Evolutionary conservation across 2,888 invertebrate species (phyloP).

Genomic region (Entomobrya proxima): DNA sequence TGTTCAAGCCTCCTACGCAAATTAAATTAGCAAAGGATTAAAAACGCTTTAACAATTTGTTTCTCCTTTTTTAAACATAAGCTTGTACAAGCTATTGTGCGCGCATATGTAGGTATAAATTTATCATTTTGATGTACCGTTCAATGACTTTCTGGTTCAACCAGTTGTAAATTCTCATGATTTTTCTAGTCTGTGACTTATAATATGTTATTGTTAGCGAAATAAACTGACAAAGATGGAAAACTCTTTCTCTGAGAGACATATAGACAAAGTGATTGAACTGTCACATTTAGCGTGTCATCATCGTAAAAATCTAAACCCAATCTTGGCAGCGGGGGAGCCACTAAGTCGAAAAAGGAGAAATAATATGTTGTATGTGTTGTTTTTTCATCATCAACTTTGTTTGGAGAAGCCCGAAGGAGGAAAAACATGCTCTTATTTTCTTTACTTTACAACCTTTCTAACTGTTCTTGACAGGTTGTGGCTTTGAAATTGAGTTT

Average conservation of each 20-base stretch:
- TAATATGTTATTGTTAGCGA: neutral
- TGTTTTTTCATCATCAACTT: neutral
- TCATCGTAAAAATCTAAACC: constrained; percentile 46
- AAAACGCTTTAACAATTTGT: neutral
- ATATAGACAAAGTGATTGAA: constrained; percentile 53
- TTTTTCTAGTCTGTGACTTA: too few species aligned
- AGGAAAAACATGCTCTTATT: neutral
- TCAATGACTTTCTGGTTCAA: constrained; percentile 23
- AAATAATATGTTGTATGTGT: constrained; percentile 20
- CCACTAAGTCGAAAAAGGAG: constrained; percentile 46
- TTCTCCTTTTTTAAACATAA: too few species aligned
- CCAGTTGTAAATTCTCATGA: neutral
- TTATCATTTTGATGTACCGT: constrained; percentile 19
- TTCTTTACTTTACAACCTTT: neutral
- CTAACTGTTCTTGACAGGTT: constrained; percentile 16
- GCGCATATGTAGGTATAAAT: neutral
- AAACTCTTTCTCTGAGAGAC: neutral
- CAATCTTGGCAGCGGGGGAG: constrained; percentile 11
- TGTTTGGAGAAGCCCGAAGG: neutral
- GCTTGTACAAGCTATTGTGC: neutral
- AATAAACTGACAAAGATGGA: constrained; percentile 9
- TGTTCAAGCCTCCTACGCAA: neutral
- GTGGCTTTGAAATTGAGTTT: too few species aligned
- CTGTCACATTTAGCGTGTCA: constrained; percentile 52
- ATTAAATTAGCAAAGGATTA: constrained; percentile 1